Evolutionary conservation across 1,140 invertebrate genomes (phyloP).

Genomic region (Calycopis cecrops): DNA sequence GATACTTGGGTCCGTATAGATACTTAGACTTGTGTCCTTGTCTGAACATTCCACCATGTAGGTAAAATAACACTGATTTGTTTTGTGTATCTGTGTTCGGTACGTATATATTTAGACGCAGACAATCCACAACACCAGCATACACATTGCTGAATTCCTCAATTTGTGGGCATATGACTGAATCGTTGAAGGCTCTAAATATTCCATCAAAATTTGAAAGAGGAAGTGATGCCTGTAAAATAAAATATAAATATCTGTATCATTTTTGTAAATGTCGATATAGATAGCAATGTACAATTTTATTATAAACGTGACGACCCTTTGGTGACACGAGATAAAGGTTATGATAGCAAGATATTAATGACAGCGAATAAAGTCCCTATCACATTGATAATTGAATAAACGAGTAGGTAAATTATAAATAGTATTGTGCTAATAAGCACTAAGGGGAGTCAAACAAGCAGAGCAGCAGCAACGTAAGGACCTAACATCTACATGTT

Average conservation of each 20-base stretch:
- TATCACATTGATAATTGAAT: too few relatives aligned
- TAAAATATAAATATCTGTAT: neutral
- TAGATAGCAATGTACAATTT: neutral
- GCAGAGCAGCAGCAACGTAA: too few relatives aligned
- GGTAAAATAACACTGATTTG: conserved; percentile 24
- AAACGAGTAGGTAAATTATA: too few relatives aligned
- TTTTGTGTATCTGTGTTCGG: conserved; percentile 21
- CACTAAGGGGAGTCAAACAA: too few relatives aligned
- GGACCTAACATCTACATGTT: too few relatives aligned
- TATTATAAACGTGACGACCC: too few relatives aligned
- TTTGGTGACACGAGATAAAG: too few relatives aligned
- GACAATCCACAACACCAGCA: conserved; percentile 23
- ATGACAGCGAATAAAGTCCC: too few relatives aligned
- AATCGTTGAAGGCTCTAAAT: conserved; percentile 24
- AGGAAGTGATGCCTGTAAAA: conserved; percentile 17
- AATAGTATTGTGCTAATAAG: too few relatives aligned
- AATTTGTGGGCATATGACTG: conserved; percentile 25
- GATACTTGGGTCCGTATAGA: conserved; percentile 22
- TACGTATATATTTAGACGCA: conserved; percentile 28
- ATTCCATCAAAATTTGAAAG: conserved; percentile 16
- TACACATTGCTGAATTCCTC: conserved; percentile 9
- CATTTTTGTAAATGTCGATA: neutral
- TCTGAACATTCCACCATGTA: conserved; percentile 24
- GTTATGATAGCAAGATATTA: too few relatives aligned
- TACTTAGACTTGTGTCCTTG: conserved; percentile 14